A percentile compares a stretch with the other conserved stretches of the same genome.
These are phyloP conservation scores for Neofelis nebulosa DNA, from an alignment of 2,113 vertebrate genomes.

Conservation along the genomic window DNA sequence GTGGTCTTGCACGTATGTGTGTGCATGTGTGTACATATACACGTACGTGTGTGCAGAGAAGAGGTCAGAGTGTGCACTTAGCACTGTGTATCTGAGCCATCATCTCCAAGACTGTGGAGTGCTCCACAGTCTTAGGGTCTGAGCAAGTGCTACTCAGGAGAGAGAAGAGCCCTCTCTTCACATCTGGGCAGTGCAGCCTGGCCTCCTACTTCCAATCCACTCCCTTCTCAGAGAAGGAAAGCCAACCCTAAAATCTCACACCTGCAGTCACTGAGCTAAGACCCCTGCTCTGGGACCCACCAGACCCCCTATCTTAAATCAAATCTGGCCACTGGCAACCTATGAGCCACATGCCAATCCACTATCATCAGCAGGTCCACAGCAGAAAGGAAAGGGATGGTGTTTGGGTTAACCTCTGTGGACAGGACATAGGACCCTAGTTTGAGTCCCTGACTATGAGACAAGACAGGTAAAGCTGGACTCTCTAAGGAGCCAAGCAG, in stretches of 20 bases:
- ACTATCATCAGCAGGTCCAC: neutral
- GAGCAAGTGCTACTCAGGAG: neutral
- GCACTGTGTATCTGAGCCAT: neutral
- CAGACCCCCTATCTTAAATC: neutral
- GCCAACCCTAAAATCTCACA: neutral
- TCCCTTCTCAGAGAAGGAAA: neutral
- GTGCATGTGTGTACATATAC: neutral
- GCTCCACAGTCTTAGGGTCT: neutral
- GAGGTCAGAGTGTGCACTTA: neutral
- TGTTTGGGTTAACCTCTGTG: neutral
- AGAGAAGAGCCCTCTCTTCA: neutral
- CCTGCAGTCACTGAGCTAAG: neutral
- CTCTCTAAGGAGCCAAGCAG: neutral
- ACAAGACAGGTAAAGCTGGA: neutral
- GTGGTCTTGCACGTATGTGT: fast-evolving
- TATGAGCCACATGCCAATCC: neutral
- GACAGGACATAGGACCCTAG: too few relatives aligned
- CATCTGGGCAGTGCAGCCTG: neutral
- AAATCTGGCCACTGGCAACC: neutral
- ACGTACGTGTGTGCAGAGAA: neutral
- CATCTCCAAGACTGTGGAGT: neutral
- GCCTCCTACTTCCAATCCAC: neutral
- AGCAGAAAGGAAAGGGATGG: neutral
- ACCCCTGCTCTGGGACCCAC: neutral
- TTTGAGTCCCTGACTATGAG: neutral